Evolutionary conservation across 2,113 vertebrate species (phyloP), one percentile per base, ranked within the genome.

Genomic region (Chaetura pelagica): DNA sequence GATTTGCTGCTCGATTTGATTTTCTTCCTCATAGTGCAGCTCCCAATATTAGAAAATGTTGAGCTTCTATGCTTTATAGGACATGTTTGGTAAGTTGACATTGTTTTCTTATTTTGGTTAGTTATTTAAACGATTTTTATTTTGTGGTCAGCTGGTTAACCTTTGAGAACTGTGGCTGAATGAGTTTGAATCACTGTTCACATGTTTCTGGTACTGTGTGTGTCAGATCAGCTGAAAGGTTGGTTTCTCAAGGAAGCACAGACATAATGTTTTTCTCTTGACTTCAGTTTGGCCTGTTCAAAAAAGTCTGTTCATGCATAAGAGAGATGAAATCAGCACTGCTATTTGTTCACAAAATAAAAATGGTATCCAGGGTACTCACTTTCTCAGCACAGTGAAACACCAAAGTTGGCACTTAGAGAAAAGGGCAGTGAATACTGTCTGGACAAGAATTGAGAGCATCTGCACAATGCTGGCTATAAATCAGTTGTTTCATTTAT

Each of bases 1-100:
- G 44, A 82, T 94, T 94, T 96, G 18, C 49, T 81, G 27, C 82
- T 89, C 83, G 66, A 38, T 76, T 89, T 84, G 22, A 6, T 69
- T 74, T 59, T 54, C 30, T 80, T 90, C 42, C 34, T 63, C 38
- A 40, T 75, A 78, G 62, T 46, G 34, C 61, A 84, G 19, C 23
- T 92, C 42, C 18, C 20, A 84, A 1, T 88, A 59, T 67, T 86
- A 84, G 48, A 88, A 89, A 92, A 92, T n/a, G 20, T 30, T 81
- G 38, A 71, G 20, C 15, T 59, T 75, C 12, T 38, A 38, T 63
- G 58, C 38, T 89, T 73, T 64, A 42, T 32, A 79, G 44, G n/a
- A 49, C 10, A 11, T 32, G 22, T 52, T 78, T 8, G 9, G 24
- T 72, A 92, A 72, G 19, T n/a, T 84, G 49, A 40, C n/a, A 51